Conservation (phyloP, 2,113 vertebrate genomes). For the Plecturocebus donacophilus region DNA sequence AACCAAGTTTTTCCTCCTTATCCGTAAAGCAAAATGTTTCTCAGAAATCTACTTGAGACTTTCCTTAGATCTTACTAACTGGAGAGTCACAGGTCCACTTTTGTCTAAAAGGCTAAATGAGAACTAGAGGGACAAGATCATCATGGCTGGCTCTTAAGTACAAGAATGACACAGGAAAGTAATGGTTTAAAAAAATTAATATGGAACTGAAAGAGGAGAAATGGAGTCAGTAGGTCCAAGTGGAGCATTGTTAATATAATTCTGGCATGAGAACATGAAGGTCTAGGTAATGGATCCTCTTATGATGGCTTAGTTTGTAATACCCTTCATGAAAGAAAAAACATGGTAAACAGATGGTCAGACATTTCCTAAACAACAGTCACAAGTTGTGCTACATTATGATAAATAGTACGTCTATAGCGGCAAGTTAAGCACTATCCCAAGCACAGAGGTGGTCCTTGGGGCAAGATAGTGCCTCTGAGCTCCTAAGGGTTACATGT, state of each 20-base stretch:
- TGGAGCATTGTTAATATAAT: neutral
- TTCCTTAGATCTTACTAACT: neutral
- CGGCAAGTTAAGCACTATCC: neutral
- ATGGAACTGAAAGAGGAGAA: neutral
- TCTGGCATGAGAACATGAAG: neutral
- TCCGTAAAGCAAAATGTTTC: neutral
- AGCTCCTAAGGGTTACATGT: neutral
- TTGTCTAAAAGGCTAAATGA: neutral
- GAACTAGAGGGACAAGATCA: neutral
- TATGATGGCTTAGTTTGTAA: neutral
- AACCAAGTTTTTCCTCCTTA: neutral
- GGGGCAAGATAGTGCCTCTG: neutral
- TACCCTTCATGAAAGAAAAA: neutral
- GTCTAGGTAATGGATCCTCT: neutral
- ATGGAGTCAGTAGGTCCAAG: neutral
- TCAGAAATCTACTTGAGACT: neutral
- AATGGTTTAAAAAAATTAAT: neutral
- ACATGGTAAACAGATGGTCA: neutral
- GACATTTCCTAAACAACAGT: neutral
- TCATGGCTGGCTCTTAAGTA: neutral
- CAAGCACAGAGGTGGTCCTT: neutral
- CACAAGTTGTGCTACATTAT: neutral
- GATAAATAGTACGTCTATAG: neutral
- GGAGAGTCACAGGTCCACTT: neutral
- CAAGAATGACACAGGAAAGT: neutral